Evolutionary conservation across 2,888 invertebrate genomes (phyloP).

Genomic region (Scaptomyza reducta): DNA sequence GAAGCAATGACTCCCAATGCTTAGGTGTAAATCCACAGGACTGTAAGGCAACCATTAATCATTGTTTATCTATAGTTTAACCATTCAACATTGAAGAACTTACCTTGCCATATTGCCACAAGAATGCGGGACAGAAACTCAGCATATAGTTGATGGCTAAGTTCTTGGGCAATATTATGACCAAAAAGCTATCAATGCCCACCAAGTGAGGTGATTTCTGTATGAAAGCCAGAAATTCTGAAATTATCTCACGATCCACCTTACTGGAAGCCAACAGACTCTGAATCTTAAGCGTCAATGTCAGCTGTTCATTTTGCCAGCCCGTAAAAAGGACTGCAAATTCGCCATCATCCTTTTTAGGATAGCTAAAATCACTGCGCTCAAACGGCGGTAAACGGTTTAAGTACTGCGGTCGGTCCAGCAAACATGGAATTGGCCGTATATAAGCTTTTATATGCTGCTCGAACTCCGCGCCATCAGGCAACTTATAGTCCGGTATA

Average conservation of each 20-base stretch:
- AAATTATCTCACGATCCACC: constrained; percentile 83
- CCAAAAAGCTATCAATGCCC: constrained; percentile 85
- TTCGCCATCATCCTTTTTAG: constrained; percentile 81
- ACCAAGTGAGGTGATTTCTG: constrained; percentile 86
- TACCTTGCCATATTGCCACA: constrained; percentile 88
- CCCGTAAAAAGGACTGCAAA: constrained; percentile 80
- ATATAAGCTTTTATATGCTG: constrained; percentile 73
- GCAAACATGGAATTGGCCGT: constrained; percentile 81
- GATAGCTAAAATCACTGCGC: constrained; percentile 79
- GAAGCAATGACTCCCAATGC: constrained; percentile 83
- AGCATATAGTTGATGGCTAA: constrained; percentile 86
- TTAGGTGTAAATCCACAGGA: constrained; percentile 82
- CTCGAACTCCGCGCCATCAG: constrained; percentile 68
- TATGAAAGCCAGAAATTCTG: constrained; percentile 87
- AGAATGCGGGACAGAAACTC: constrained; percentile 87
- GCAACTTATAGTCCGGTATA: constrained; percentile 81
- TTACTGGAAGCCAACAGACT: constrained; percentile 86
- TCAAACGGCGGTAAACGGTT: constrained; percentile 83
- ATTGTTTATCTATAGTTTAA: not conserved
- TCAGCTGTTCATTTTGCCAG: constrained; percentile 81
- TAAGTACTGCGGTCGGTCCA: constrained; percentile 81
- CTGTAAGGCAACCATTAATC: constrained; percentile 48
- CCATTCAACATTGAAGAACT: constrained; percentile 14
- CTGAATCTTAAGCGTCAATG: constrained; percentile 81
- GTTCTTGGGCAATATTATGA: constrained; percentile 85